Conservation (phyloP, 2,888 invertebrate species). For the Oasisia sp. region DNA sequence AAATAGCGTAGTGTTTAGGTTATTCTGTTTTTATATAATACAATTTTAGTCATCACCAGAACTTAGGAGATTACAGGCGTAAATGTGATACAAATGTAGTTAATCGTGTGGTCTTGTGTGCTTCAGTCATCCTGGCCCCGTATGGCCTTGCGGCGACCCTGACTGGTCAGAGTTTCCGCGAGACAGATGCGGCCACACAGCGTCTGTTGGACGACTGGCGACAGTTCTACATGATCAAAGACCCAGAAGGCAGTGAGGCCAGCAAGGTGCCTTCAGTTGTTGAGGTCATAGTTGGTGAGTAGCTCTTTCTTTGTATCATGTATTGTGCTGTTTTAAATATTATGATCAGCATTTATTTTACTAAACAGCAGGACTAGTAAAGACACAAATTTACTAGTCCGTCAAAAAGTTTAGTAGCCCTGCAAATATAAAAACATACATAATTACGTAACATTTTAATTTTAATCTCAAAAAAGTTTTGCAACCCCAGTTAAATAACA, state of each 20-base stretch:
- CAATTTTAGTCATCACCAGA: background rate
- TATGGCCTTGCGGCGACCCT: slow-evolving; percentile 92
- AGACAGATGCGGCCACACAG: slow-evolving; percentile 71
- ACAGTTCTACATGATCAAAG: slow-evolving; percentile 80
- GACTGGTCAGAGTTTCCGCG: slow-evolving; percentile 82
- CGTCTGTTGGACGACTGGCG: slow-evolving; percentile 90
- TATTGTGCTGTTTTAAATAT: background rate
- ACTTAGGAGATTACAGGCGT: background rate
- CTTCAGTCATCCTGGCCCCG: slow-evolving; percentile 90
- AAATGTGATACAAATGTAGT: background rate
- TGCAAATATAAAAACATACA: no score
- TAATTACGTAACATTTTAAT: no score
- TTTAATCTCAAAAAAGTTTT: no score
- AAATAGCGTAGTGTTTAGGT: background rate
- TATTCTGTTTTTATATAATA: background rate
- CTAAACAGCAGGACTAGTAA: no score
- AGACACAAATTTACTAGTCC: no score
- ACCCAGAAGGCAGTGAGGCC: slow-evolving; percentile 27
- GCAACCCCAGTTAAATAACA: no score
- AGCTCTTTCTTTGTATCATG: background rate
- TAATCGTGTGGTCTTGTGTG: background rate
- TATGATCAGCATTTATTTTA: background rate
- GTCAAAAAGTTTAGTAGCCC: no score
- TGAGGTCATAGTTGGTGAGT: slow-evolving; percentile 70
- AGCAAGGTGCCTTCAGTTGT: slow-evolving; percentile 71